These are phyloP conservation scores for Pseudorhiza aurosa DNA, from an alignment of 30 jellyfish, hydroid and myxozoan genomes.

Conservation along the genomic window DNA sequence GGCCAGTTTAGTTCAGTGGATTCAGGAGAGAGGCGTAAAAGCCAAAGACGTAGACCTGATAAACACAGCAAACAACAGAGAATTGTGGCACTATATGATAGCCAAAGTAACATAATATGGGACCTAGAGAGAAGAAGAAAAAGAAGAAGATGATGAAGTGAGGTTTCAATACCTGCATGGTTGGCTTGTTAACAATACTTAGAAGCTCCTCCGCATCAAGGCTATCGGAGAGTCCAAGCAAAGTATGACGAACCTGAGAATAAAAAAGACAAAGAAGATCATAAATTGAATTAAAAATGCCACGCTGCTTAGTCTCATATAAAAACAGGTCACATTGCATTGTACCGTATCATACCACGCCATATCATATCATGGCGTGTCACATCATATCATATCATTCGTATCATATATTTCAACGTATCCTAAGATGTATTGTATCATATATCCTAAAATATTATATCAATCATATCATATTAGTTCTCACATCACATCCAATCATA, in stretches of 20 bases:
- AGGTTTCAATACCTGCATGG: constrained; percentile 8
- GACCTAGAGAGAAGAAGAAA: not conserved
- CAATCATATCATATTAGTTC: no score
- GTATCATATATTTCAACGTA: no score
- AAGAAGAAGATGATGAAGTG: not conserved
- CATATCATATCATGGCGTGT: no score
- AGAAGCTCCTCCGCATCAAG: constrained; percentile 28
- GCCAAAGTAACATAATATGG: not conserved
- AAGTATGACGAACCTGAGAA: constrained; percentile 28
- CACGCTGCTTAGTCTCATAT: no score
- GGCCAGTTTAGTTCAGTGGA: not conserved
- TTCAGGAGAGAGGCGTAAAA: not conserved
- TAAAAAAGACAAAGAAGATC: no score
- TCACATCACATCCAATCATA: no score
- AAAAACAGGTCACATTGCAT: no score
- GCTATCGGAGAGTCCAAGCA: not conserved
- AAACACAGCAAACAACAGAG: not conserved
- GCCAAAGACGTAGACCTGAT: not conserved
- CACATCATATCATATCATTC: no score
- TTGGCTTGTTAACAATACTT: constrained; percentile 13
- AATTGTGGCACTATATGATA: not conserved
- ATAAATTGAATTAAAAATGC: no score
- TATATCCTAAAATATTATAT: no score
- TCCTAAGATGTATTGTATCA: no score
- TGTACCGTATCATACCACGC: no score